Conservation (phyloP, 2,113 vertebrate species). For the Neogobius melanostomus region DNA sequence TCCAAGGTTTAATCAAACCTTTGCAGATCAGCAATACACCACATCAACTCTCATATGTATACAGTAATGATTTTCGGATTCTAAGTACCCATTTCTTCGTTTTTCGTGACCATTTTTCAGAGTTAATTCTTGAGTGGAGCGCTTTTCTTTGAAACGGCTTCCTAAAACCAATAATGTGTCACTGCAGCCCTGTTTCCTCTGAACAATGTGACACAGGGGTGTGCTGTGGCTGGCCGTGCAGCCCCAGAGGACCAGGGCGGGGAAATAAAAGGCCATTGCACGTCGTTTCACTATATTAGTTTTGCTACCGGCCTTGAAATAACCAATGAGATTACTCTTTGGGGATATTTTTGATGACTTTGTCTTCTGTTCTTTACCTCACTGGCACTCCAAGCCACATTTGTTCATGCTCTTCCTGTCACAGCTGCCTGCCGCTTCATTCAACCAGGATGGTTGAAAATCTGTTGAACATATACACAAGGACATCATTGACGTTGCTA, state of each 20-base stretch:
- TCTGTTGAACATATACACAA: neutral
- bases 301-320: conserved; percentile 53
- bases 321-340: conserved; percentile 50
- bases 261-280: conserved; percentile 39
- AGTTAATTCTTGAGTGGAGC: conserved; percentile 13
- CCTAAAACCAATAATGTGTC: conserved; percentile 7
- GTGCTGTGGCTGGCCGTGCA: conserved; percentile 5
- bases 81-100: neutral
- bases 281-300: conserved; percentile 50
- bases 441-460: conserved; percentile 4
- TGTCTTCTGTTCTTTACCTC: conserved; percentile 40
- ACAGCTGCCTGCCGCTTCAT: conserved; percentile 6
- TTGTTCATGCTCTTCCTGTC: conserved; percentile 35
- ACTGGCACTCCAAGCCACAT: conserved; percentile 25
- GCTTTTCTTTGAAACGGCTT: conserved; percentile 10
- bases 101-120: conserved; percentile 1
- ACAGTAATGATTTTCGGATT: neutral
- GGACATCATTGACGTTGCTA: neutral
- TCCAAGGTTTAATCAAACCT: conserved; percentile 30
- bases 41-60: neutral
- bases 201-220: conserved; percentile 24
- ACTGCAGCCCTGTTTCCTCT: conserved; percentile 26
- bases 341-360: conserved; percentile 56
- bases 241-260: conserved; percentile 30
- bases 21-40: neutral